Base-by-base conservation (phyloP, 2,888 invertebrate genomes). In the Drepana falcataria region DNA sequence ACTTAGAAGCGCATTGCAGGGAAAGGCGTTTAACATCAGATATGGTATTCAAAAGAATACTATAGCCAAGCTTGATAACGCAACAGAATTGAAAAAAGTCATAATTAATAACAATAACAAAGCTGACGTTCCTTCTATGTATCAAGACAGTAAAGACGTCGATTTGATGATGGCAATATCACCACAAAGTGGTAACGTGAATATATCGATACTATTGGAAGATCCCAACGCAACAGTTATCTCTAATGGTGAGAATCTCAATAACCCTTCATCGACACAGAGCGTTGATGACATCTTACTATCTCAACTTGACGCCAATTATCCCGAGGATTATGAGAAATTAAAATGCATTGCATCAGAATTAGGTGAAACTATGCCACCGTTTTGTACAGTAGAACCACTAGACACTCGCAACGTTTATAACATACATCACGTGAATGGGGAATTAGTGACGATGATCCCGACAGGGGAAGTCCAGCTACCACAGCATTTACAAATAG, bases 241-340 rank as follows among this genome's bases (percentile, higher is more conserved):
- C 47, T 70, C 89, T 5, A 91, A 90, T 57, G 85, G 87, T 37
- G 92, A 92, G 51, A 93, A 33, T 41, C 40, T 33, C 7, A 51
- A 51, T 5, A 51, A 92, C 65, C 87, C 92, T 9, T 88, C 93
- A 44, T 92, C 93, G 21, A 93, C 93, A 52, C 92, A 91, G 70
- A 93, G 93, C 61, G 94, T 95, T 53, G 95, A 95, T 66, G 95
- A 95, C 62, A 91, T 95, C 51, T 75, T 95, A 52, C 79, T 95
- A 4, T 94, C 94, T 2, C 94, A 94, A 63, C 75, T 95, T 57
- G 95, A 95, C 61, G 91, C 93, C 41, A 93, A 93, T 41, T 94
- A 94, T 67, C 95, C 95, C 0, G 96, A 95, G 64, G 96, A 96
- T 74, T 96, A 95, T 72, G 96, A 96, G 75, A 96, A 96, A 75